Conservation (phyloP, 2,113 vertebrate genomes). For the Meleagris gallopavo region DNA sequence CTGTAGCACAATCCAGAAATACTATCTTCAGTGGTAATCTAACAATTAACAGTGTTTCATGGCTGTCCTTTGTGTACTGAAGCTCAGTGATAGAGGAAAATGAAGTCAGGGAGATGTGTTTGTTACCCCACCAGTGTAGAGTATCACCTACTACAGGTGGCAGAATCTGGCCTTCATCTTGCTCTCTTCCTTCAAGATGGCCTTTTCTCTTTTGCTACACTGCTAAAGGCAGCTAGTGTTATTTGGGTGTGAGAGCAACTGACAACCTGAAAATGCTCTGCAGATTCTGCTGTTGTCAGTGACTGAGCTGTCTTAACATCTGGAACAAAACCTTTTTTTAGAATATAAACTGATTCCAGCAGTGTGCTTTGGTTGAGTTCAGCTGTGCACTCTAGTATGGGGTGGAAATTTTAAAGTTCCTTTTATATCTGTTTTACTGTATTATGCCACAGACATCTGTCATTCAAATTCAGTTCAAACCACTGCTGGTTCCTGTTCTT, state of each 20-base stretch:
- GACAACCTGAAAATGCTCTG: neutral
- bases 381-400: neutral
- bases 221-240: neutral
- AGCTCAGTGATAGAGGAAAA: neutral
- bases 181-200: neutral
- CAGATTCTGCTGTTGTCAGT: neutral
- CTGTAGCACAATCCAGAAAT: neutral
- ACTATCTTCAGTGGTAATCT: neutral
- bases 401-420: neutral
- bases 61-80: neutral
- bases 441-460: neutral
- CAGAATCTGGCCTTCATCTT: neutral
- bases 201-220: neutral
- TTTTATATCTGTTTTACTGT: neutral
- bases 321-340: neutral
- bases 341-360: neutral
- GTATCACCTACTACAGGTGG: neutral
- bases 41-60: neutral
- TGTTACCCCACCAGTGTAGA: neutral
- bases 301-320: neutral
- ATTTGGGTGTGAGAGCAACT: neutral
- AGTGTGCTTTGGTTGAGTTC: neutral
- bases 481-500: neutral
- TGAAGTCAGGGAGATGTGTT: neutral
- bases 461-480: neutral